A percentile compares a stretch with the other conserved stretches of the same genome.
Conservation (phyloP, 2,797 vertebrate genomes). For the Gambusia yucatana region DNA sequence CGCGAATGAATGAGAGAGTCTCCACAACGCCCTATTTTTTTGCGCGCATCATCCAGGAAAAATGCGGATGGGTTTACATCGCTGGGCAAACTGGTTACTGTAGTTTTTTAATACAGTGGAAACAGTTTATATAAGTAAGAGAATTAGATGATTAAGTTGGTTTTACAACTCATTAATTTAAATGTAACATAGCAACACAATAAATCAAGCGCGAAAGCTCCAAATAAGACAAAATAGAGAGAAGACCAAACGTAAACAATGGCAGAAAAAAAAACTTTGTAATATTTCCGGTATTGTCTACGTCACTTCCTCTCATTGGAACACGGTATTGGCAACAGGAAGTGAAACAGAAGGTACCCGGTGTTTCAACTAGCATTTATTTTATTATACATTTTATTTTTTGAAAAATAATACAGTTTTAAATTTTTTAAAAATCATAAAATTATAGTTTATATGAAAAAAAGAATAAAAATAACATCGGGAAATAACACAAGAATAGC, state of each 20-base stretch:
- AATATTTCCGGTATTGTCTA: neutral
- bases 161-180: neutral
- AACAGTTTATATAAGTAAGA: neutral
- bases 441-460: neutral
- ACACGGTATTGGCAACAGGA: neutral
- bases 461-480: neutral
- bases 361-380: neutral
- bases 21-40: slow-evolving; percentile 78
- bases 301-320: neutral
- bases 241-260: neutral
- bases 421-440: neutral
- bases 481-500: neutral
- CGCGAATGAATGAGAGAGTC: slow-evolving; percentile 80
- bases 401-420: neutral
- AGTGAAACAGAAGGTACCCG: neutral
- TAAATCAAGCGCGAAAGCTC: neutral
- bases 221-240: neutral
- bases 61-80: slow-evolving; percentile 65
- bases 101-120: slow-evolving; percentile 62
- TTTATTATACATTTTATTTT: neutral
- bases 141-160: no score
- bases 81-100: slow-evolving; percentile 69
- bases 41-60: slow-evolving; percentile 72
- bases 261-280: neutral
- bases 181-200: neutral